Evolutionary conservation across 2,797 vertebrate genomes (phyloP), one percentile per base, ranked within the genome.

Genomic region (Tiaroga cobitis): DNA sequence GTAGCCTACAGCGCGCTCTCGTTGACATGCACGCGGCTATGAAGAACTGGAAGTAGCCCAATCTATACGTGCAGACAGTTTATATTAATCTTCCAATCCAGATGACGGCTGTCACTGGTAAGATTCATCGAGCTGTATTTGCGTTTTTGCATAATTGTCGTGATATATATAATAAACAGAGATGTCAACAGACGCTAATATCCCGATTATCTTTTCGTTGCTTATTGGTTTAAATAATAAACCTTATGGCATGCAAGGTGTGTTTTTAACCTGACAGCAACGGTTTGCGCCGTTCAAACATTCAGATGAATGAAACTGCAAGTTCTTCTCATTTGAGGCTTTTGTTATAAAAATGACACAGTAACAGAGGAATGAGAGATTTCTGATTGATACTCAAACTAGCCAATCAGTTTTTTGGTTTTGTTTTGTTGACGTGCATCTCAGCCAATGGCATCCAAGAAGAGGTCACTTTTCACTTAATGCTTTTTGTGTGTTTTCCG

Each of bases 361-460:
- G 67, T 41, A 81, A 72, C 39, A 29, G 39, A 82, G 86, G 29
- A 63, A 80, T 65, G 49, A 83, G 79, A 81, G 89, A 89, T 2
- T 88, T 0, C 0, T n/a, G 91, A 93, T 5, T 78, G 94, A 92
- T 89, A n/a, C 43, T 2, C 0, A 0, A 1, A 19, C 0, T 0
- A 51, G 19, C 94, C 91, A 95, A 95, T 94, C 90, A 90, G 3
- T 4, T 13, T 0, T 11, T 8, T 77, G 8, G 2, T 4, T 86
- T 78, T 5, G 9, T 13, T 29, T 72, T n/a, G 75, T 70, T 80
- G 81, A 80, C 74, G 72, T 32, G 54, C 18, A 2, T 0, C 24
- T 65, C 61, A 89, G 79, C 95, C 94, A 95, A 93, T 94, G 89
- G 46, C 59, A 34, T 54, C 18, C 29, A n/a, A n/a, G 68, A 24